These are phyloP conservation scores for Barbus barbus DNA, from an alignment of 2,113 vertebrate genomes.

Conservation along the genomic window DNA sequence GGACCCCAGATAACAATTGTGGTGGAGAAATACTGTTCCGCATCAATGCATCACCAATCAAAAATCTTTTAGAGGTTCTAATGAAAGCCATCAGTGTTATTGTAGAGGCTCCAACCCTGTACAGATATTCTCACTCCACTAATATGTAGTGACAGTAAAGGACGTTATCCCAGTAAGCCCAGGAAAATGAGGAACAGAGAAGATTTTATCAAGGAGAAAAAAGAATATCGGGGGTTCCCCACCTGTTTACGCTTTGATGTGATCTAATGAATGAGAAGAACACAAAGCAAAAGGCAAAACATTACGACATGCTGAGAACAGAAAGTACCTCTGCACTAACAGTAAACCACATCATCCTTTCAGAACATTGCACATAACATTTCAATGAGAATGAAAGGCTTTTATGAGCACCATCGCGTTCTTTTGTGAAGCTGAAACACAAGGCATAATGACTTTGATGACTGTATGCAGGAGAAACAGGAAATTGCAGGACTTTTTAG, in stretches of 20 bases:
- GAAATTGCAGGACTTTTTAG: neutral
- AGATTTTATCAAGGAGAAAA: constrained; percentile 33
- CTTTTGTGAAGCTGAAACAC: constrained; percentile 28
- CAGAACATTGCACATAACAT: constrained; percentile 35
- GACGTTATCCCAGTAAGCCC: constrained; percentile 55
- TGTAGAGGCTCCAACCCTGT: constrained; percentile 48
- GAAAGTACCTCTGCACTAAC: constrained; percentile 27
- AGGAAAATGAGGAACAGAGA: constrained; percentile 44
- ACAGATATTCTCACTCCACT: constrained; percentile 49
- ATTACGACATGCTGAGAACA: constrained; percentile 68
- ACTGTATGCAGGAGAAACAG: neutral
- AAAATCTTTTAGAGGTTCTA: constrained; percentile 45
- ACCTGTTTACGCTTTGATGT: constrained; percentile 80
- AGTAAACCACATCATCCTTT: constrained; percentile 16
- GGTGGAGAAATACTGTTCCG: neutral
- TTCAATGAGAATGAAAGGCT: constrained; percentile 6
- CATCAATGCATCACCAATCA: neutral
- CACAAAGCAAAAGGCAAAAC: constrained; percentile 71
- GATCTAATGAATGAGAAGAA: constrained; percentile 77
- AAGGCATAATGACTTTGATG: constrained; percentile 23
- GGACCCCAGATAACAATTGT: constrained; percentile 39
- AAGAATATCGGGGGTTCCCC: constrained; percentile 67
- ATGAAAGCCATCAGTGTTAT: constrained; percentile 66
- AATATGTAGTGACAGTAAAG: constrained; percentile 36
- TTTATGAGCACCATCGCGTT: neutral